phyloP scores from a whole-genome alignment of 2,113 vertebrate genomes.

The Aptenodytes patagonicus region DNA sequence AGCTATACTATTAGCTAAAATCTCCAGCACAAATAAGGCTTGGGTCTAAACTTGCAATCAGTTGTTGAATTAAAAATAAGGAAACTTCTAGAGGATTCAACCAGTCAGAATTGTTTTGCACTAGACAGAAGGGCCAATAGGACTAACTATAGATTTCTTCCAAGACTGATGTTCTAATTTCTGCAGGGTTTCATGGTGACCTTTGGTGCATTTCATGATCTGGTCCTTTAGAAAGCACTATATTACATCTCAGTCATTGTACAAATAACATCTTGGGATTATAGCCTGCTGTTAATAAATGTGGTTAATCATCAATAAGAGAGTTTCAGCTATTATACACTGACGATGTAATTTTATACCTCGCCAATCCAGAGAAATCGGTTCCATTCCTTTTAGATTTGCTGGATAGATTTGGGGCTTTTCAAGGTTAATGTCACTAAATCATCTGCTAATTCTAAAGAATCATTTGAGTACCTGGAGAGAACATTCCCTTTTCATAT shows the following conservation, averaged over 20 bases:
- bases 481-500: neutral
- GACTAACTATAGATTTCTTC: neutral
- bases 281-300: conserved; percentile 58
- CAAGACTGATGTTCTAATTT: conserved; percentile 51
- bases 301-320: conserved; percentile 68
- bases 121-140: neutral
- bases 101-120: neutral
- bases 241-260: conserved; percentile 32
- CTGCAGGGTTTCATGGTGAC: conserved; percentile 10
- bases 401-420: conserved; percentile 30
- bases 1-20: neutral
- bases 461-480: conserved; percentile 25
- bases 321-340: conserved; percentile 53
- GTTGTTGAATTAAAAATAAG: neutral
- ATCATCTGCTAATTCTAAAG: conserved; percentile 61
- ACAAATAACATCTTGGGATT: conserved; percentile 54
- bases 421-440: conserved; percentile 66
- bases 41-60: neutral
- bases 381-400: conserved; percentile 54
- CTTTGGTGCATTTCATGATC: conserved; percentile 53
- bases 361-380: conserved; percentile 60
- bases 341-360: conserved; percentile 69
- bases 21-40: neutral
- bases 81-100: neutral
- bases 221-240: conserved; percentile 7